Evolutionary conservation across 1,140 invertebrate species (phyloP).

Genomic region (Linepithema humile): DNA sequence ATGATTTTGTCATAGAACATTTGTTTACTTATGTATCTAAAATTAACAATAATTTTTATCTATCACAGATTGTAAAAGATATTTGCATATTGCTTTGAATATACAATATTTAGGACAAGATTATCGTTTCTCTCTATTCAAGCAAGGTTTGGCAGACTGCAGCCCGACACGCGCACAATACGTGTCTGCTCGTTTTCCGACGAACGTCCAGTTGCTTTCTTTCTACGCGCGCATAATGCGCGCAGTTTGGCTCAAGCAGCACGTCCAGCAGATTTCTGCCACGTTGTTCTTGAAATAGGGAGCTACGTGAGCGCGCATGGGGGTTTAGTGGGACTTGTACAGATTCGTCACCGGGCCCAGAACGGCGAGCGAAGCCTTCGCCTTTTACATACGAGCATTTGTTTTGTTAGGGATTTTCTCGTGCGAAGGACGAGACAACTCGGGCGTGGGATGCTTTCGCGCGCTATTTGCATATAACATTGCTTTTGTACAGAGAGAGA

Average conservation of each 20-base stretch:
- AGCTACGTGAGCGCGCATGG: constrained; percentile 15
- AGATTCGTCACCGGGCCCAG: constrained; percentile 58
- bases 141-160: constrained; percentile 2
- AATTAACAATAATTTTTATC: no score
- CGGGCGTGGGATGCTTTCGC: neutral
- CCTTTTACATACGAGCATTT: constrained; percentile 15
- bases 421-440: neutral
- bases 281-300: constrained; percentile 57
- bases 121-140: no score
- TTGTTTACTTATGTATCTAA: no score
- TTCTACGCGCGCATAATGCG: constrained; percentile 36
- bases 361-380: constrained; percentile 16
- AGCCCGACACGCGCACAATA: constrained; percentile 61
- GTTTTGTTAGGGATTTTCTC: constrained; percentile 46
- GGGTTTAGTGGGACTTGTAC: constrained; percentile 26
- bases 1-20: neutral
- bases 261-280: constrained; percentile 36
- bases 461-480: constrained; percentile 5
- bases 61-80: no score
- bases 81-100: neutral
- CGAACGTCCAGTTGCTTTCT: constrained; percentile 29
- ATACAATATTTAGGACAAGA: no score
- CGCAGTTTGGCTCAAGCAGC: constrained; percentile 43
- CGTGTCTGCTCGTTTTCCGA: constrained; percentile 54
- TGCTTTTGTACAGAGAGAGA: neutral